phyloP scores from a whole-genome alignment of 2,797 vertebrate species.

The Oryzias dopingdopingensis region DNA sequence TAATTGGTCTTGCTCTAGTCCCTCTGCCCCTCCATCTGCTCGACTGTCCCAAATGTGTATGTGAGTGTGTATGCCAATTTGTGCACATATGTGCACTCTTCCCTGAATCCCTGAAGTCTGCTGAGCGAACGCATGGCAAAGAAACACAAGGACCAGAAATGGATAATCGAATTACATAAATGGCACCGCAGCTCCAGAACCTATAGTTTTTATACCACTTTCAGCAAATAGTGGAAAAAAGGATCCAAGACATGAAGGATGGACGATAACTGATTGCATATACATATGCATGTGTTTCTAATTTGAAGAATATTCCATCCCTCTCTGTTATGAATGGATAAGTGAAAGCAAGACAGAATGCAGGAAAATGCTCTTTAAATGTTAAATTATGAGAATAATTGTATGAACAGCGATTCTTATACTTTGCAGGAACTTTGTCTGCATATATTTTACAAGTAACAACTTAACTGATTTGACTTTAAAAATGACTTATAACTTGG shows the following conservation, averaged over 20 bases:
- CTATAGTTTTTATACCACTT: slow-evolving; percentile 46
- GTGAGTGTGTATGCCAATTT: slow-evolving; percentile 9
- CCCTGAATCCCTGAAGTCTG: slow-evolving; percentile 46
- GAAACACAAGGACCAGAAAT: slow-evolving; percentile 47
- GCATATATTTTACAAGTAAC: too few relatives aligned
- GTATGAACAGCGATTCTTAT: too few relatives aligned
- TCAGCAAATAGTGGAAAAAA: slow-evolving; percentile 47
- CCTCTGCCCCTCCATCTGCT: slow-evolving; percentile 62
- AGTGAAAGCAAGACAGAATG: too few relatives aligned
- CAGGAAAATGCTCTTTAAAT: too few relatives aligned
- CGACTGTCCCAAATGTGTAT: slow-evolving; percentile 26
- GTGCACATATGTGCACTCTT: slow-evolving; percentile 33
- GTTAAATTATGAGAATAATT: too few relatives aligned
- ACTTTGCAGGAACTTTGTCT: too few relatives aligned
- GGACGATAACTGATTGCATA: slow-evolving; percentile 26
- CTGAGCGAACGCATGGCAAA: slow-evolving; percentile 49
- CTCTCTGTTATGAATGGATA: neutral
- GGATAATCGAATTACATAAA: slow-evolving; percentile 49
- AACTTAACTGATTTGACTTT: too few relatives aligned
- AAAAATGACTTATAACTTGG: too few relatives aligned
- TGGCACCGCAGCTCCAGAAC: slow-evolving; percentile 39
- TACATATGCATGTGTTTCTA: slow-evolving; percentile 1
- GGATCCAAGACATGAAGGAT: slow-evolving; percentile 32
- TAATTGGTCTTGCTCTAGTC: slow-evolving; percentile 54
- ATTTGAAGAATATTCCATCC: neutral